phyloP scores from a whole-genome alignment of 2,797 vertebrate genomes.

The Gobionotothen gibberifrons region DNA sequence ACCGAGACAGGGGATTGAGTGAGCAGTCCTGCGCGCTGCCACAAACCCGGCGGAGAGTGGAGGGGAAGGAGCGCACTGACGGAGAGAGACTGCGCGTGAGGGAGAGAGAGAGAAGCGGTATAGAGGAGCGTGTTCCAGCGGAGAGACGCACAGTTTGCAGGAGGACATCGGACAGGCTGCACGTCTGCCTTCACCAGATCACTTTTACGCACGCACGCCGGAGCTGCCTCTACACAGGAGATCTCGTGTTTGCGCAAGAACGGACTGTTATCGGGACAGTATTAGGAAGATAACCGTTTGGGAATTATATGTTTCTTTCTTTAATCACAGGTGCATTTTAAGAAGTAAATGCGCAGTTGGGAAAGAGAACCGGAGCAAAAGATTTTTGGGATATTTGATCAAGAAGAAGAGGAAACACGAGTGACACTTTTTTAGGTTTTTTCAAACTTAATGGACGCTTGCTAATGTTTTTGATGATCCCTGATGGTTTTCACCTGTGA shows the following conservation, averaged over 20 bases:
- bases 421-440: slow-evolving; percentile 11
- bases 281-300: not conserved
- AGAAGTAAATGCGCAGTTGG: slow-evolving; percentile 12
- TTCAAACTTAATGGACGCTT: not conserved
- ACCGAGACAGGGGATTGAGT: slow-evolving; percentile 58
- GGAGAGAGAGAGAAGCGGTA: slow-evolving; percentile 14
- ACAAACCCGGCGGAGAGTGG: slow-evolving; percentile 68
- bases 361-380: not conserved
- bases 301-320: not conserved
- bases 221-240: slow-evolving; percentile 35
- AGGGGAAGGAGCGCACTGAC: slow-evolving; percentile 59
- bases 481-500: not conserved
- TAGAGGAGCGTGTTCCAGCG: slow-evolving; percentile 35
- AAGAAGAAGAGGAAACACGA: slow-evolving; percentile 11
- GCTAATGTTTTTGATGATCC: not conserved
- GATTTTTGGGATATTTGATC: slow-evolving; percentile 31
- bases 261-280: slow-evolving; percentile 23
- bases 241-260: slow-evolving; percentile 36
- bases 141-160: slow-evolving; percentile 46
- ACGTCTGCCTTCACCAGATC: slow-evolving; percentile 13
- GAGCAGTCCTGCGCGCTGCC: slow-evolving; percentile 60
- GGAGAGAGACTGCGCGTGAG: slow-evolving; percentile 22
- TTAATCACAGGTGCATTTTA: slow-evolving; percentile 18
- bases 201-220: slow-evolving; percentile 70
- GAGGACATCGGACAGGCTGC: slow-evolving; percentile 53